These are phyloP conservation scores for Chymomyza fuscimana DNA, from an alignment of 2,888 invertebrate species.

Conservation along the genomic window DNA sequence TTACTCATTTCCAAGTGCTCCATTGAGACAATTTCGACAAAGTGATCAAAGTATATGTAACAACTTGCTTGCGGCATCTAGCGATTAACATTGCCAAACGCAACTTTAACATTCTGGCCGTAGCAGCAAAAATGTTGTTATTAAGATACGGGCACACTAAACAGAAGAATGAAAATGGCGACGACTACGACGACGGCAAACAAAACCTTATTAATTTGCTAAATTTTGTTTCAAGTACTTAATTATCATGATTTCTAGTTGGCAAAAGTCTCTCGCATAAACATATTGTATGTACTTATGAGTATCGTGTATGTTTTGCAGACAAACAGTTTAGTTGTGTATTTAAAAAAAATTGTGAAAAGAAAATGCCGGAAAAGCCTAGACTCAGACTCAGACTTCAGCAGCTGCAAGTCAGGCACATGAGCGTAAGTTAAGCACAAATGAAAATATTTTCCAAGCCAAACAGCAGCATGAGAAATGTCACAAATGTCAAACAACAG, in stretches of 20 bases:
- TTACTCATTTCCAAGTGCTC: too few species aligned
- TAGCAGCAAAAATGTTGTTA: too few species aligned
- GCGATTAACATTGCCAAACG: too few species aligned
- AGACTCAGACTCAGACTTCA: slow-evolving; percentile 9
- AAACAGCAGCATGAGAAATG: slow-evolving; percentile 26
- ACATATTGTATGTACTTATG: not conserved
- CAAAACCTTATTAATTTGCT: too few species aligned
- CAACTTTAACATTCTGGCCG: too few species aligned
- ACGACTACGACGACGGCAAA: too few species aligned
- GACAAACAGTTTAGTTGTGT: not conserved
- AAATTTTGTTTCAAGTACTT: too few species aligned
- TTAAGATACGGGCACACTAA: too few species aligned
- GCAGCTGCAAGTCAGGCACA: slow-evolving; percentile 5
- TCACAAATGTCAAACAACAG: slow-evolving; percentile 43
- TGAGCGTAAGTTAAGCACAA: slow-evolving; percentile 33
- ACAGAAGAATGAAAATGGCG: too few species aligned
- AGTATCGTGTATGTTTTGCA: not conserved
- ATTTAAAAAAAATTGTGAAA: not conserved
- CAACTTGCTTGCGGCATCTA: too few species aligned
- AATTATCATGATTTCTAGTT: not conserved
- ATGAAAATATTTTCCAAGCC: slow-evolving; percentile 50
- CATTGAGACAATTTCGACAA: too few species aligned
- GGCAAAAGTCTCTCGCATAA: not conserved
- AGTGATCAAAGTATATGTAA: too few species aligned
- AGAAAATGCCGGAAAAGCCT: slow-evolving; percentile 37